Evolutionary conservation across 1,140 invertebrate genomes (phyloP).

Genomic region (Oreohelix idahoensis): DNA sequence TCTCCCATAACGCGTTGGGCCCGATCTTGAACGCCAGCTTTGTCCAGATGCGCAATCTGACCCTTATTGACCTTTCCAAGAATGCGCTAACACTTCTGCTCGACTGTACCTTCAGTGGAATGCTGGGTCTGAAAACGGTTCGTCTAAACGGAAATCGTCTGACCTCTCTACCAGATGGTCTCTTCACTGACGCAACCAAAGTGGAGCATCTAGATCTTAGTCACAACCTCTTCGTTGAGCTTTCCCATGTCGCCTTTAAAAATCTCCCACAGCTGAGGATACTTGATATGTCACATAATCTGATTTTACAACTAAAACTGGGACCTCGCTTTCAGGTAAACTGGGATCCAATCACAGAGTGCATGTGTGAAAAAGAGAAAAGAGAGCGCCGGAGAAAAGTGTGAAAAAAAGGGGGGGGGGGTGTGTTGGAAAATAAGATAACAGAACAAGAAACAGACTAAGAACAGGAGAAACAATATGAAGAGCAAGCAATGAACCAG

Average conservation of each 20-base stretch:
- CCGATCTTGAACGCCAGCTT: slow-evolving; percentile 52
- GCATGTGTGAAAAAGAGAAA: too few relatives aligned
- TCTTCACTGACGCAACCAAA: slow-evolving; percentile 49
- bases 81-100: slow-evolving; percentile 54
- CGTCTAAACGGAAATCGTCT: slow-evolving; percentile 56
- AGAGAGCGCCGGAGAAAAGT: too few relatives aligned
- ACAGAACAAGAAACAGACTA: too few relatives aligned
- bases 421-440: too few relatives aligned
- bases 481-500: too few relatives aligned
- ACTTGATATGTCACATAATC: slow-evolving; percentile 63
- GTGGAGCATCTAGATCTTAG: slow-evolving; percentile 57
- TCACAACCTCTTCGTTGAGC: slow-evolving; percentile 50
- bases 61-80: slow-evolving; percentile 56
- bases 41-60: slow-evolving; percentile 48
- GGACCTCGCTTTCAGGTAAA: slow-evolving; percentile 45
- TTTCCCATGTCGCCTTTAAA: slow-evolving; percentile 51
- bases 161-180: slow-evolving; percentile 45
- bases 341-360: too few relatives aligned
- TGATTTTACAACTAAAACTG: slow-evolving; percentile 49
- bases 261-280: slow-evolving; percentile 50
- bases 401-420: too few relatives aligned
- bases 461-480: too few relatives aligned
- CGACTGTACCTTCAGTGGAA: slow-evolving; percentile 46
- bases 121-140: slow-evolving; percentile 53
- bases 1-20: slow-evolving; percentile 53